Conservation (phyloP, 2,888 invertebrate genomes). For the Idaea biselata region DNA sequence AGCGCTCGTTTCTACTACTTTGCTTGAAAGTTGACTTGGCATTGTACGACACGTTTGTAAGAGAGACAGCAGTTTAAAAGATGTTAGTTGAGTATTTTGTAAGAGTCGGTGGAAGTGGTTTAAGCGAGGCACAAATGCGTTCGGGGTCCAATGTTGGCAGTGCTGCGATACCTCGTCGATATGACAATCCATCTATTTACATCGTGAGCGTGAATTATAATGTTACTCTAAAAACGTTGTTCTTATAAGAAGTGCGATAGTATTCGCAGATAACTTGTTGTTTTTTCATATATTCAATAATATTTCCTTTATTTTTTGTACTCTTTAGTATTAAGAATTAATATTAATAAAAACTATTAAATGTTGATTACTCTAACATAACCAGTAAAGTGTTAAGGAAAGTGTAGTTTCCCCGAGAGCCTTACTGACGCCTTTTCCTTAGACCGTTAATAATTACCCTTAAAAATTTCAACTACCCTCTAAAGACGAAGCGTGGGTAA, state of each 20-base stretch:
- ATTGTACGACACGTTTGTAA: constrained; percentile 2
- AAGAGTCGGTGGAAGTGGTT: not conserved
- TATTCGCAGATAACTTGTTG: constrained; percentile 77
- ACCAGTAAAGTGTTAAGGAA: constrained; percentile 75
- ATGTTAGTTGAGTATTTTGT: not conserved
- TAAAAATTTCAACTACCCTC: constrained; percentile 32
- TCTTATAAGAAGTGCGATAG: constrained; percentile 76
- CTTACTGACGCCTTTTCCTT: constrained; percentile 79
- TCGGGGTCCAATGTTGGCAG: constrained; percentile 27
- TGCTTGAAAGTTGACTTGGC: constrained; percentile 15
- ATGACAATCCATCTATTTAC: constrained; percentile 55
- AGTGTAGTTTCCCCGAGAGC: constrained; percentile 78
- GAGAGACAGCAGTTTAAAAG: not conserved
- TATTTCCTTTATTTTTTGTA: constrained; percentile 82
- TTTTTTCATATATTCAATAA: constrained; percentile 79
- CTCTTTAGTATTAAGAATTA: constrained; percentile 78
- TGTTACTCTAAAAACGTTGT: constrained; percentile 79
- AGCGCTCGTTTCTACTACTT: constrained; percentile 7
- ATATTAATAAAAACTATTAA: constrained; percentile 78
- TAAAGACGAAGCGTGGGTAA: constrained; percentile 43
- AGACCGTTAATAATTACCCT: constrained; percentile 57
- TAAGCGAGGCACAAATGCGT: not conserved
- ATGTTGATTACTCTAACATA: constrained; percentile 77
- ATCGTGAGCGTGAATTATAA: constrained; percentile 62
- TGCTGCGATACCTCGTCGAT: constrained; percentile 33